Conservation (phyloP, 2,113 vertebrate species). For the Bungarus multicinctus region DNA sequence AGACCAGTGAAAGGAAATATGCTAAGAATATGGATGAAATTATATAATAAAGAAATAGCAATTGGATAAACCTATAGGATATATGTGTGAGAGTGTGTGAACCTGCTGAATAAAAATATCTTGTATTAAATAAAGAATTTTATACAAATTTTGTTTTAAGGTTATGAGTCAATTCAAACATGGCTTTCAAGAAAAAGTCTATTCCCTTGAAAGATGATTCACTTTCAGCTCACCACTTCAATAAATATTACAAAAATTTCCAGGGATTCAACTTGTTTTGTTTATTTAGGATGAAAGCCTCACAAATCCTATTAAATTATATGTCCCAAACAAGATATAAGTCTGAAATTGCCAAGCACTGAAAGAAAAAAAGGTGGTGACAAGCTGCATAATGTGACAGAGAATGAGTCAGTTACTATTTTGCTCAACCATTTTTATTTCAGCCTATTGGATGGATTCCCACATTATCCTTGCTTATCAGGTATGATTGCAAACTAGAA, state of each 20-base stretch:
- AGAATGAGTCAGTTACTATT: background rate
- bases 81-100: background rate
- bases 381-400: background rate
- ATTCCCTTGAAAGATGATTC: background rate
- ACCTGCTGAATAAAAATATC: background rate
- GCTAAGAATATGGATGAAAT: conserved; percentile 12
- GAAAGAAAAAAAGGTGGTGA: background rate
- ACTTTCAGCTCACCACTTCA: background rate
- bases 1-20: conserved; percentile 8
- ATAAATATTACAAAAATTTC: background rate
- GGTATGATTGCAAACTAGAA: background rate
- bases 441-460: background rate
- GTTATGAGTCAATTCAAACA: background rate
- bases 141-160: background rate
- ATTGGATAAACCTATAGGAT: background rate
- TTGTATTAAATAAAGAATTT: background rate
- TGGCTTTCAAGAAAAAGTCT: background rate
- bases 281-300: background rate
- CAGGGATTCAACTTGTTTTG: background rate
- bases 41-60: background rate
- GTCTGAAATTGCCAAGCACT: background rate
- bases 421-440: background rate
- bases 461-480: background rate
- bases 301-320: background rate
- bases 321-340: background rate